These are phyloP conservation scores for Liparis tanakae DNA, from an alignment of 2,797 vertebrate species.

Conservation along the genomic window DNA sequence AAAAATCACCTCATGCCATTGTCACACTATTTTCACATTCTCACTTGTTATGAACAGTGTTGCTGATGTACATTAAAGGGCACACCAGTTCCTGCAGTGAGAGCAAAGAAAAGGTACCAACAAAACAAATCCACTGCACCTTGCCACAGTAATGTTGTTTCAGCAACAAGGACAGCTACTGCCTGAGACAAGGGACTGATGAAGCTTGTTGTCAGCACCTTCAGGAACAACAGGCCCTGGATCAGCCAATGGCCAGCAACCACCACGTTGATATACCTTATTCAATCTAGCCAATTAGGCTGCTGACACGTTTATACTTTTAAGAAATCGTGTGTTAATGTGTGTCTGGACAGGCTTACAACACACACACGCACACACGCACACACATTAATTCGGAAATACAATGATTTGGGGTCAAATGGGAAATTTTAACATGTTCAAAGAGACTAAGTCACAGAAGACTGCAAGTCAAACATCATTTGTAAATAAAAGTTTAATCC, in stretches of 20 bases:
- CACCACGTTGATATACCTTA: not conserved
- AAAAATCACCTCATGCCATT: not conserved
- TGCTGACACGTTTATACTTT: not conserved
- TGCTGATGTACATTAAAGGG: not conserved
- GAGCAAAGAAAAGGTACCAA: constrained; percentile 25
- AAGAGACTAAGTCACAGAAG: too few relatives aligned
- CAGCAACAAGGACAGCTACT: constrained; percentile 65
- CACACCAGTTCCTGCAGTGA: not conserved
- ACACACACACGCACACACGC: not conserved
- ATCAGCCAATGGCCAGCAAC: constrained; percentile 10
- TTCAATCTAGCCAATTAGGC: not conserved
- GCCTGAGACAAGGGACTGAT: constrained; percentile 16
- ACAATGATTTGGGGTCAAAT: too few relatives aligned
- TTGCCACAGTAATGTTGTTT: constrained; percentile 38
- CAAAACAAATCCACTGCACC: constrained; percentile 29
- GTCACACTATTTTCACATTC: not conserved
- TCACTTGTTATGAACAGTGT: not conserved
- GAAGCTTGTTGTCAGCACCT: constrained; percentile 45
- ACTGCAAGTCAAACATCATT: too few relatives aligned
- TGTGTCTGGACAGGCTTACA: too few relatives aligned
- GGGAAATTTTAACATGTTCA: too few relatives aligned
- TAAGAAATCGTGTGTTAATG: not conserved
- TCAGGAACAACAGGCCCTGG: constrained; percentile 20
- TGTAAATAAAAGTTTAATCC: too few relatives aligned
- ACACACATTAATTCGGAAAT: too few relatives aligned